Conservation (phyloP, 2,888 invertebrate species). For the Ectemnius lituratus region DNA sequence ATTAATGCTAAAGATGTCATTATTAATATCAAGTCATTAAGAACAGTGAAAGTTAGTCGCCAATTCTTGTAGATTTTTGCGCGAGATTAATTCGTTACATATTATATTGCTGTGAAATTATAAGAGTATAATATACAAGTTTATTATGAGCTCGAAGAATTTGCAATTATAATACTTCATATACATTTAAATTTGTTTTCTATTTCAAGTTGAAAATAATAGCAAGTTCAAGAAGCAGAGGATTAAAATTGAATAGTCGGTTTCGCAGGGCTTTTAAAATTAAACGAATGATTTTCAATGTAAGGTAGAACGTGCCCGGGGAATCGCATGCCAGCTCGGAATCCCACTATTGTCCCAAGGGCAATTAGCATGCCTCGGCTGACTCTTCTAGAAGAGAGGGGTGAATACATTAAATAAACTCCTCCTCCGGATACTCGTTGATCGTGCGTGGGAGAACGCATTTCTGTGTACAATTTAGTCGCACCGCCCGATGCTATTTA, state of each 20-base stretch:
- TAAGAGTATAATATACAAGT: too few relatives aligned
- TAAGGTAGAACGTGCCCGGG: slow-evolving; percentile 49
- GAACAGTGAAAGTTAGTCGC: too few relatives aligned
- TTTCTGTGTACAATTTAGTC: slow-evolving; percentile 38
- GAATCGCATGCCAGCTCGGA: slow-evolving; percentile 54
- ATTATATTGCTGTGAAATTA: too few relatives aligned
- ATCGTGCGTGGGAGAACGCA: slow-evolving; percentile 60
- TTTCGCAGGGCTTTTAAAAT: slow-evolving; percentile 26
- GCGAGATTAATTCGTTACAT: too few relatives aligned
- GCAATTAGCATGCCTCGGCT: slow-evolving; percentile 66
- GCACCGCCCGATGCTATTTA: background rate
- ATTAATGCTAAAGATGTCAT: too few relatives aligned
- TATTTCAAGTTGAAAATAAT: background rate
- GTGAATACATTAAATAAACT: slow-evolving; percentile 63
- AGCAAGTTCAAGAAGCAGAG: background rate
- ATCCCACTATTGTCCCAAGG: slow-evolving; percentile 66
- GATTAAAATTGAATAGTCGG: background rate
- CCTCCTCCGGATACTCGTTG: slow-evolving; percentile 59
- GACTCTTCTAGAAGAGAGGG: slow-evolving; percentile 60
- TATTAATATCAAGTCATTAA: too few relatives aligned
- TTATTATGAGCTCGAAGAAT: too few relatives aligned
- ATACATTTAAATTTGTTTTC: background rate
- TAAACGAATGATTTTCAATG: slow-evolving; percentile 51
- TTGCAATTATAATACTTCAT: too few relatives aligned
- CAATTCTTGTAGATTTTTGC: too few relatives aligned